Conservation (phyloP, 1,140 invertebrate genomes). For the Heliconius melpomene region DNA sequence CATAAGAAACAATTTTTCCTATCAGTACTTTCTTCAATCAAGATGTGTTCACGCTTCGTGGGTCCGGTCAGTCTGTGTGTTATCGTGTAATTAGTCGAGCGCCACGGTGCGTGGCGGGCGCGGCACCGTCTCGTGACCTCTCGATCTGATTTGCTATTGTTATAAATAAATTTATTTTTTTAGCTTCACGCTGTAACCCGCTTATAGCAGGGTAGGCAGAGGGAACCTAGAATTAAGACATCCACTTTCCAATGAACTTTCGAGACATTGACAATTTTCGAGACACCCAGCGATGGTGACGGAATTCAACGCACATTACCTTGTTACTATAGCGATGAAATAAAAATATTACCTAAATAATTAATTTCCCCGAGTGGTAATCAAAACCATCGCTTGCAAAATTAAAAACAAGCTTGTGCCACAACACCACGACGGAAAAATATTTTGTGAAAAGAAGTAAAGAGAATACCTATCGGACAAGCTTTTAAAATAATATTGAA, state of each 20-base stretch:
- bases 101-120: conserved; percentile 31
- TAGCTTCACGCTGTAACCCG: neutral
- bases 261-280: neutral
- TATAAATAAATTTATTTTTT: neutral
- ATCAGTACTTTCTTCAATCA: conserved; percentile 35
- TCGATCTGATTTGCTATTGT: neutral
- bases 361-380: no score
- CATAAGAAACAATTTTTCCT: conserved; percentile 3
- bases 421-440: no score
- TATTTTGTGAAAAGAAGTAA: no score
- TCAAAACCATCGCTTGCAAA: no score
- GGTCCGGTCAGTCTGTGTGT: conserved; percentile 29
- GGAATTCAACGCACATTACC: no score
- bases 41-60: conserved; percentile 35
- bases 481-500: no score
- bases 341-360: no score
- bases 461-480: no score
- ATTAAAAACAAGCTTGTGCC: no score
- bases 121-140: conserved; percentile 16
- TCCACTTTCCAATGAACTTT: neutral
- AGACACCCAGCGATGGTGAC: neutral
- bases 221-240: neutral
- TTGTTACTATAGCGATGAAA: no score
- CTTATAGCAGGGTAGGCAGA: neutral
- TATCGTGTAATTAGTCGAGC: conserved; percentile 38